Conservation (phyloP, 2,113 vertebrate genomes). For the Microcebus lehilahytsara region DNA sequence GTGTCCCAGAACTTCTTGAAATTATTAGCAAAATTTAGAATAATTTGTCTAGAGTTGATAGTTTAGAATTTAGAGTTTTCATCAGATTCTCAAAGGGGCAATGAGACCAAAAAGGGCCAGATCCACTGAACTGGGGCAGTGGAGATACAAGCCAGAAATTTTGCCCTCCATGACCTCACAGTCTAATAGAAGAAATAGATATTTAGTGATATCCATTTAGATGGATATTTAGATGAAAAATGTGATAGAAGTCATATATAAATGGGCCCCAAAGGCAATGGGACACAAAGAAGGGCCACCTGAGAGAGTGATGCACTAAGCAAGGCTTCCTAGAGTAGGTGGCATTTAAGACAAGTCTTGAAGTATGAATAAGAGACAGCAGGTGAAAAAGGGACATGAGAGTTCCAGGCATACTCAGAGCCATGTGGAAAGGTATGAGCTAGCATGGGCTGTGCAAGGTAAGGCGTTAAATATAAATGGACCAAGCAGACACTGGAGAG, state of each 20-base stretch:
- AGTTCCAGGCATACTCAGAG: background rate
- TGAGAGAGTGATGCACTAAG: too few species aligned
- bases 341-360: background rate
- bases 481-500: background rate
- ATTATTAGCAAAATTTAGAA: background rate
- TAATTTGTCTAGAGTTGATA: background rate
- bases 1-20: background rate
- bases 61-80: background rate
- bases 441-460: background rate
- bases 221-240: background rate
- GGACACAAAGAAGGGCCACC: background rate
- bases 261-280: background rate
- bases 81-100: background rate
- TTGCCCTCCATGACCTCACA: background rate
- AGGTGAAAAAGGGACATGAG: background rate
- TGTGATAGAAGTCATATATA: background rate
- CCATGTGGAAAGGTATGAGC: background rate
- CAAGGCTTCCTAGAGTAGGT: background rate
- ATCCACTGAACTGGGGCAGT: background rate
- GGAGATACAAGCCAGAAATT: background rate
- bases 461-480: background rate
- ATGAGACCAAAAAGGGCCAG: background rate
- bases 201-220: background rate
- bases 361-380: accelerated
- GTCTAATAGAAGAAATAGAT: background rate